Conservation (phyloP, 2,797 vertebrate species). For the Pelobates cultripes region DNA sequence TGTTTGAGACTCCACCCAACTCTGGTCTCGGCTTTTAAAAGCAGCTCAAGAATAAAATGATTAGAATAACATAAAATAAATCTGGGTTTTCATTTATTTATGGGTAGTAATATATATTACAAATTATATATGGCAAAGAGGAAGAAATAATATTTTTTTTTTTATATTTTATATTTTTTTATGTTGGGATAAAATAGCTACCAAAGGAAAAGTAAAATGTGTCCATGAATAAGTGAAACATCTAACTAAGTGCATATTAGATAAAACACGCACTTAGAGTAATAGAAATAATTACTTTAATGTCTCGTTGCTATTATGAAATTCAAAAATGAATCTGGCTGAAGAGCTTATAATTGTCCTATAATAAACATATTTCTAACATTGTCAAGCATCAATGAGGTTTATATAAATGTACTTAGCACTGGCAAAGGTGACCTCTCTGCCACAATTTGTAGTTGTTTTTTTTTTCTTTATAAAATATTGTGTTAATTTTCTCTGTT, state of each 20-base stretch:
- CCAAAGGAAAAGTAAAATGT: not conserved
- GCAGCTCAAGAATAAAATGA: no score
- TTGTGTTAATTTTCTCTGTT: no score
- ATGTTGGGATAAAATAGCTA: not conserved
- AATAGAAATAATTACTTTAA: conserved; percentile 36
- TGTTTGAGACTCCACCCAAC: no score
- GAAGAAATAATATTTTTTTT: not conserved
- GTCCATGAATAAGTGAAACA: not conserved
- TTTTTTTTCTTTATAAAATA: no score
- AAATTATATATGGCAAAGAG: not conserved
- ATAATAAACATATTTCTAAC: conserved; percentile 41
- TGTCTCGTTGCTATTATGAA: conserved; percentile 5
- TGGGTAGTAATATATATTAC: not conserved
- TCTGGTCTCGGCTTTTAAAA: no score
- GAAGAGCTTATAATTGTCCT: conserved; percentile 24
- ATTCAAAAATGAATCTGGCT: conserved; percentile 8
- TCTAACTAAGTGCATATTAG: conserved; percentile 37
- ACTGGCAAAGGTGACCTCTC: not conserved
- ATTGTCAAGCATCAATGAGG: conserved; percentile 5
- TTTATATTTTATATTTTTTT: no score
- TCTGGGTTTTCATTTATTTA: no score
- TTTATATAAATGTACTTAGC: not conserved
- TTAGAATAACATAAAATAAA: no score
- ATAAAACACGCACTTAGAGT: conserved; percentile 41
- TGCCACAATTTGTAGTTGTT: no score